These are phyloP conservation scores for Vireo griseus DNA, from an alignment of 2,797 vertebrate species.

Conservation along the genomic window DNA sequence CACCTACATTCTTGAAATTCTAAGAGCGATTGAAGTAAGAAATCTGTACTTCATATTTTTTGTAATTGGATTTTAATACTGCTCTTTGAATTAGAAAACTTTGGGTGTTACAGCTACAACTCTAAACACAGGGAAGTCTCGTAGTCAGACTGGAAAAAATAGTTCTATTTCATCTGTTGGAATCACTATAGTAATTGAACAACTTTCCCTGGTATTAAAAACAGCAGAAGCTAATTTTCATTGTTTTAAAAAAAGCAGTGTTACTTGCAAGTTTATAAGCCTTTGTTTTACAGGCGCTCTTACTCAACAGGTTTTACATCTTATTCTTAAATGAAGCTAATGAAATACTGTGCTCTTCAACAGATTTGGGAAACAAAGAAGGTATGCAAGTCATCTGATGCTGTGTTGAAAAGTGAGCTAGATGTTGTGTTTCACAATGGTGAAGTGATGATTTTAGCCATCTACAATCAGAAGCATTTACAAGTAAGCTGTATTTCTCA, in stretches of 20 bases:
- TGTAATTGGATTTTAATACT: background rate
- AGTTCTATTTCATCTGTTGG: background rate
- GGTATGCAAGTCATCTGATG: slow-evolving; percentile 87
- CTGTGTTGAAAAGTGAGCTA: slow-evolving; percentile 86
- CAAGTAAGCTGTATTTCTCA: slow-evolving; percentile 77
- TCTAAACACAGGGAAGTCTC: background rate
- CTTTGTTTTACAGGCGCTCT: background rate
- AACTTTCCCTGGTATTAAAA: background rate
- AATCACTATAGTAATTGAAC: background rate
- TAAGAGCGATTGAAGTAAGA: background rate
- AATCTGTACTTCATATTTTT: background rate
- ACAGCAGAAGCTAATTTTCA: background rate
- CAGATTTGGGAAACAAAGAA: slow-evolving; percentile 93
- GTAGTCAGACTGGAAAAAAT: background rate
- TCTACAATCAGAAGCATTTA: slow-evolving; percentile 85
- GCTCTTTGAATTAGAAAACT: background rate
- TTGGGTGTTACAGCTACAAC: background rate
- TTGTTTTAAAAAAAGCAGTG: background rate
- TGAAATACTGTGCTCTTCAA: slow-evolving; percentile 20
- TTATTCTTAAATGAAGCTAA: background rate
- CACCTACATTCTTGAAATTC: background rate
- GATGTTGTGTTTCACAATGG: slow-evolving; percentile 81
- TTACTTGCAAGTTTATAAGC: background rate
- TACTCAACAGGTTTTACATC: background rate
- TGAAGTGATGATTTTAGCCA: slow-evolving; percentile 81